Evolutionary conservation across 1,140 invertebrate genomes (phyloP).

Genomic region (Hyposmocoma kahamanoa): DNA sequence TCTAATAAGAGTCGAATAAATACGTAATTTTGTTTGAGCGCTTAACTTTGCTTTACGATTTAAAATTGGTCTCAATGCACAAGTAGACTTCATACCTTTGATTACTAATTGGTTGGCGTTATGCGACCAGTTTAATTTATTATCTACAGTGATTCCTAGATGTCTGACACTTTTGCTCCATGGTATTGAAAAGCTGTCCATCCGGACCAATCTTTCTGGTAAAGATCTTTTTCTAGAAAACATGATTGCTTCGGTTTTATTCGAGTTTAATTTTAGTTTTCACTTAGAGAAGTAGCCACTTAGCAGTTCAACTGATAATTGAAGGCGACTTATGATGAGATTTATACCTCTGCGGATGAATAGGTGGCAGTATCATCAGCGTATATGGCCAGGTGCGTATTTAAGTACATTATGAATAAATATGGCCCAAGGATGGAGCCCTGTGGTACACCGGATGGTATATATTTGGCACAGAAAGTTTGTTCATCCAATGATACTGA

Average conservation of each 20-base stretch:
- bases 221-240: neutral
- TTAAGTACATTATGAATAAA: neutral
- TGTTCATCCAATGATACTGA: neutral
- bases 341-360: neutral
- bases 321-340: no score
- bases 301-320: neutral
- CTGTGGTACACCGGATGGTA: neutral
- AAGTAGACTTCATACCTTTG: neutral
- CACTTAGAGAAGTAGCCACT: neutral
- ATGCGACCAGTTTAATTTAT: neutral
- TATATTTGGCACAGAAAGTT: neutral
- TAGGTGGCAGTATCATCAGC: neutral
- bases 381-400: neutral
- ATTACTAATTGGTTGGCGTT: neutral
- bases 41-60: no score
- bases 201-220: neutral
- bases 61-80: neutral
- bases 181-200: neutral
- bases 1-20: neutral
- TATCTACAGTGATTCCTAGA: neutral
- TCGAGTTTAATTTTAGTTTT: slow-evolving; percentile 1
- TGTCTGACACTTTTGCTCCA: neutral
- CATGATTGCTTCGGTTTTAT: slow-evolving; percentile 2
- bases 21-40: neutral
- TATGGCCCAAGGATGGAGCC: slow-evolving; percentile 1